Conservation (phyloP, 2,888 invertebrate species). For the Dryadula phaetusa region DNA sequence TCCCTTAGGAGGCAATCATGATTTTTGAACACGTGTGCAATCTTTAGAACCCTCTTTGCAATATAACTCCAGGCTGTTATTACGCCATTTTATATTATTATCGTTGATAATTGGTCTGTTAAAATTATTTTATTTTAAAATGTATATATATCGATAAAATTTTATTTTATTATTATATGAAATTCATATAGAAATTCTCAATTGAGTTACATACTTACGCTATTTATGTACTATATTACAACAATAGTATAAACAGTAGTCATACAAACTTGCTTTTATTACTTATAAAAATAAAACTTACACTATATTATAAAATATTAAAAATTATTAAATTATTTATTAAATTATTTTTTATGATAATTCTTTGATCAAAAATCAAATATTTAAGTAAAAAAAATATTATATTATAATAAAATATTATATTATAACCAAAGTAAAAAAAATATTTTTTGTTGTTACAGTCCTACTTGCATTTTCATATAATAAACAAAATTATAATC, state of each 20-base stretch:
- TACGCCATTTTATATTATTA: conserved; percentile 48
- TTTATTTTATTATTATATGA: conserved; percentile 12
- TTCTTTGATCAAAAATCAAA: too few species aligned
- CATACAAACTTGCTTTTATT: too few species aligned
- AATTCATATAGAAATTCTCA: not conserved
- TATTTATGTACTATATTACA: not conserved
- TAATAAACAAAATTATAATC: too few species aligned
- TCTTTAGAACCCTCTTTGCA: conserved; percentile 73
- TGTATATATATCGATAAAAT: conserved; percentile 20
- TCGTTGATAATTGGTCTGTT: conserved; percentile 47
- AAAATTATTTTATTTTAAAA: conserved; percentile 41
- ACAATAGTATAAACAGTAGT: too few species aligned
- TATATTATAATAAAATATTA: too few species aligned
- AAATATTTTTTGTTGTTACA: too few species aligned
- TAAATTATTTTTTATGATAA: too few species aligned
- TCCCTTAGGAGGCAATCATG: conserved; percentile 82
- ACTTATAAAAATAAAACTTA: not conserved
- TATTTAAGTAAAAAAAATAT: too few species aligned
- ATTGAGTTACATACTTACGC: not conserved
- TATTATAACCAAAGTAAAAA: too few species aligned
- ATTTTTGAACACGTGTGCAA: conserved; percentile 82
- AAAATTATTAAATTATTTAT: too few species aligned
- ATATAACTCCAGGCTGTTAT: conserved; percentile 65
- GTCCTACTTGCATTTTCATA: too few species aligned
- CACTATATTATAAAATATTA: not conserved